Conservation (phyloP, 2,797 vertebrate genomes). For the Cossypha niveicapilla region DNA sequence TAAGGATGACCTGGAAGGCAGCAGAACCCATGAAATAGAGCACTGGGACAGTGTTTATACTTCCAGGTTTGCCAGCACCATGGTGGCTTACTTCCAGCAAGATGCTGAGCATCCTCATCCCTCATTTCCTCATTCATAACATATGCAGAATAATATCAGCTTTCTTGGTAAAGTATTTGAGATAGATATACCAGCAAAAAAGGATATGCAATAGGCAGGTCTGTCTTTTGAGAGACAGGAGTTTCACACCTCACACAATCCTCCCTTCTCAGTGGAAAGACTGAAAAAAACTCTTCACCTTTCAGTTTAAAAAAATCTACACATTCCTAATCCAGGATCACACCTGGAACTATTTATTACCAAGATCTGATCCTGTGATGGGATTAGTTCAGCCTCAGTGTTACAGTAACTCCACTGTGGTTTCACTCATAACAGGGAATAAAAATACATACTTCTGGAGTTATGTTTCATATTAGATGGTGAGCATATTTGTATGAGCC, state of each 20-base stretch:
- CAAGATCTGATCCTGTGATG: slow-evolving; percentile 57
- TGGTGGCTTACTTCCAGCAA: not conserved
- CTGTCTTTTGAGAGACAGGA: not conserved
- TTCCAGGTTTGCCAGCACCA: not conserved
- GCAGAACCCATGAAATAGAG: not conserved
- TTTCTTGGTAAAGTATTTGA: not conserved
- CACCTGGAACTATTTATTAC: slow-evolving; percentile 65
- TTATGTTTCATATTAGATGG: slow-evolving; percentile 64
- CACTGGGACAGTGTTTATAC: not conserved
- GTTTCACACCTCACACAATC: not conserved
- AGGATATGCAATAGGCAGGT: not conserved
- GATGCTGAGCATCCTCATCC: not conserved
- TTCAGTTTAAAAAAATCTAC: slow-evolving; percentile 26
- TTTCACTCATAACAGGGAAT: slow-evolving; percentile 50
- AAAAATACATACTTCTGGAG: slow-evolving; percentile 59
- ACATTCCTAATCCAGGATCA: slow-evolving; percentile 35
- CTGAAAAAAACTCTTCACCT: not conserved
- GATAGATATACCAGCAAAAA: not conserved
- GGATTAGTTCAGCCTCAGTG: slow-evolving; percentile 55
- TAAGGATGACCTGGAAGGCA: not conserved
- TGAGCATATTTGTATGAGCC: slow-evolving; percentile 41
- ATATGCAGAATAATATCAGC: not conserved
- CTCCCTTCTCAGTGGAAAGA: not conserved
- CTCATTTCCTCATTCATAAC: not conserved
- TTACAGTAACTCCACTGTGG: slow-evolving; percentile 56